Evolutionary conservation across 2,888 invertebrate genomes (phyloP).

Genomic region (Carabus problematicus): DNA sequence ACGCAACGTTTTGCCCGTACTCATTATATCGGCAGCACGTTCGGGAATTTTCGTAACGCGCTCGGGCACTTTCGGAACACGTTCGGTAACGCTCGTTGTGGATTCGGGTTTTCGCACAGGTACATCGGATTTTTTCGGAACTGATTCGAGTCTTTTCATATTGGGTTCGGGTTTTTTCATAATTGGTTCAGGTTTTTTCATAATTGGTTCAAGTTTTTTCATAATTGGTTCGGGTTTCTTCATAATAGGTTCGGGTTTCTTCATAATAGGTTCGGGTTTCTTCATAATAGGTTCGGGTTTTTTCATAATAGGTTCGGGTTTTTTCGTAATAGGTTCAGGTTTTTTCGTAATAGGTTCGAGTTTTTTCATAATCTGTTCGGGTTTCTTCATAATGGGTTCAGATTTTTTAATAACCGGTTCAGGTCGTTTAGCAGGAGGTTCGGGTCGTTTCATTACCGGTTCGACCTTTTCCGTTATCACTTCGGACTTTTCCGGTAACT

Average conservation of each 20-base stretch:
- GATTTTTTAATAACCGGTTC: constrained; percentile 2
- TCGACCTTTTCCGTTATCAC: neutral
- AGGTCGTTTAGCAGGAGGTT: neutral
- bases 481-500: constrained; percentile 17
- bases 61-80: constrained; percentile 3
- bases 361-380: no score
- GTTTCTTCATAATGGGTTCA: neutral
- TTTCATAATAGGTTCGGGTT: neutral
- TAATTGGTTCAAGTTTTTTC: no score
- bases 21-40: constrained; percentile 27
- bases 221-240: neutral
- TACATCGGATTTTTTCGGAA: neutral
- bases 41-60: constrained; percentile 4
- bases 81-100: neutral
- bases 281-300: constrained; percentile 4
- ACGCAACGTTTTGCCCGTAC: constrained; percentile 45
- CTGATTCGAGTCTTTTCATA: constrained; percentile 12
- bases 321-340: constrained; percentile 2
- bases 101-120: constrained; percentile 38
- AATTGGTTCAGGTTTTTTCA: no score
- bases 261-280: neutral
- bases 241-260: neutral
- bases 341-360: neutral
- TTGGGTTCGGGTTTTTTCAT: constrained; percentile 5
- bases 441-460: constrained; percentile 10